phyloP scores from a whole-genome alignment of 2,888 invertebrate genomes.

The Ennomos fuscantarius region DNA sequence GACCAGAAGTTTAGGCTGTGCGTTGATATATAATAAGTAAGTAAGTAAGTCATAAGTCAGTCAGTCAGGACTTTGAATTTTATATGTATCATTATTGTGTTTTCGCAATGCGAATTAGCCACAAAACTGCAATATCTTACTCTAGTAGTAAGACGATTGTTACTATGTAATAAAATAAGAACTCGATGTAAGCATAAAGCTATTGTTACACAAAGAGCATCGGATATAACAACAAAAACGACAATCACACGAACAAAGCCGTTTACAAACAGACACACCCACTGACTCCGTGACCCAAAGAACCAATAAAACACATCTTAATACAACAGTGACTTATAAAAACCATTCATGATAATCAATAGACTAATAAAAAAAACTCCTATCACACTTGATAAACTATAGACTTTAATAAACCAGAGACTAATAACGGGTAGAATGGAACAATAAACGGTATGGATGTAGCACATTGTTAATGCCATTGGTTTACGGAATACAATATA shows the following conservation, averaged over 20 bases:
- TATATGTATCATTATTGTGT: constrained; percentile 1
- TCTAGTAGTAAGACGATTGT: constrained; percentile 4
- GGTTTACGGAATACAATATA: constrained; percentile 68
- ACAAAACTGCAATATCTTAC: constrained; percentile 1
- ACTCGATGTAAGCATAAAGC: constrained; percentile 13
- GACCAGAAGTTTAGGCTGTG: too few species aligned
- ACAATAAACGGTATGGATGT: constrained; percentile 57
- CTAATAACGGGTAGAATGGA: constrained; percentile 56
- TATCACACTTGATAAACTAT: constrained; percentile 61
- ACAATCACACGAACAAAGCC: constrained; percentile 34
- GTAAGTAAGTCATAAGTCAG: too few species aligned
- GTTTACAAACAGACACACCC: constrained; percentile 56
- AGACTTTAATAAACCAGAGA: constrained; percentile 49
- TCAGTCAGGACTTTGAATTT: too few species aligned
- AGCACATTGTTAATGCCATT: constrained; percentile 64
- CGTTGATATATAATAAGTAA: too few species aligned
- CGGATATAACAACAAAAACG: constrained; percentile 33
- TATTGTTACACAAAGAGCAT: constrained; percentile 40
- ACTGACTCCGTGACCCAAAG: constrained; percentile 68
- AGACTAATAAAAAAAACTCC: constrained; percentile 25
- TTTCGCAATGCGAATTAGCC: neutral
- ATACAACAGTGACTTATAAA: constrained; percentile 72
- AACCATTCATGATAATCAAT: constrained; percentile 49
- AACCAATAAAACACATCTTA: constrained; percentile 65
- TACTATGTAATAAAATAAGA: constrained; percentile 8